Base-by-base conservation (phyloP, 2,113 vertebrate species). In the Zapornia atra region DNA sequence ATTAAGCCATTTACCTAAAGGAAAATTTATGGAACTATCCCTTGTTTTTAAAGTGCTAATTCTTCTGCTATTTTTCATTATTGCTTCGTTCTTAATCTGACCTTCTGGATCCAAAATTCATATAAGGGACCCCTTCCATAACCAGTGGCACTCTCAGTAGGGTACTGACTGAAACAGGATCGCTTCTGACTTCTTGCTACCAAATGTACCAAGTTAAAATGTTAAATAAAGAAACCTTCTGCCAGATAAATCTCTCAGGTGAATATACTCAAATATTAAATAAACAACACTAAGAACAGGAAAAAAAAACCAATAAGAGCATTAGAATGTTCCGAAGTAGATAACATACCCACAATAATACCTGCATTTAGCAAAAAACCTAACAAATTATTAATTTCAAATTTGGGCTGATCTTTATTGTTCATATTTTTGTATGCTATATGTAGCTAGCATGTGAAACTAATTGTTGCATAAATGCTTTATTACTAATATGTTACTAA, bases 391-490 rank as follows among this genome's bases (percentile, higher is more conserved):
- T 40, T 93, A 72, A 63, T 94, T 87, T 16, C 9, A 63, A 73
- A 82, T 87, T 84, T 73, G 31, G 28, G 70, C 77, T 82, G 42
- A 66, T 92, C 36, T 65, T 65, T 73, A 26, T 0, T 78, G 38
- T 77, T 92, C 15, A 1, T 44, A 15, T 69, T 87, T 92, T 94
- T 92, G 77, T 89, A 76, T 72, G 86, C 73, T 92, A 0, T 91
- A 11, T 94, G 93, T 91, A 94, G 73, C 91, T 65, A 42, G 94
- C 92, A 75, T 66, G 90, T 96, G 82, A 94, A 96, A 96, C 88
- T 95, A 92, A 86, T 86, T 94, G 46, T 85, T 96, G 95, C 96
- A 69, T 95, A 94, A 97, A 89, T 86, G 93, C 94, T 96, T 97
- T 91, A 85, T 95, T 96, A 95, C 94, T 98, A 95, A 94, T 86